phyloP scores from a whole-genome alignment of 2,888 invertebrate genomes.

The Eurytoma adleriae region DNA sequence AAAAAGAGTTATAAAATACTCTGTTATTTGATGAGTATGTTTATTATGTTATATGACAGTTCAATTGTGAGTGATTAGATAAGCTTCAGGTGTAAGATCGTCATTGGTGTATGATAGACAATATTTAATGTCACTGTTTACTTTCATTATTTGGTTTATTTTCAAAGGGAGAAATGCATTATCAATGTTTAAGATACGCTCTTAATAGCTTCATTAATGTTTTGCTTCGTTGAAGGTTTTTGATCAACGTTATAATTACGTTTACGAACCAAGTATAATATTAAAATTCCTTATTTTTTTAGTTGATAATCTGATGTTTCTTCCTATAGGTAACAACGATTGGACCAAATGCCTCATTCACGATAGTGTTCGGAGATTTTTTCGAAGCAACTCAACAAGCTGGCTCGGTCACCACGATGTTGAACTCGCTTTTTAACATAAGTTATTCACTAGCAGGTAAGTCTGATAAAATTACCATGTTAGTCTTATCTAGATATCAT shows the following conservation, averaged over 20 bases:
- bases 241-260: no score
- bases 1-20: no score
- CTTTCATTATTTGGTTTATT: not conserved
- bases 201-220: no score
- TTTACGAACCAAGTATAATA: no score
- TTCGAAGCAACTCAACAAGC: constrained; percentile 82
- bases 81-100: not conserved
- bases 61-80: not conserved
- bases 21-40: no score
- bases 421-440: constrained; percentile 84
- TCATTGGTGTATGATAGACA: no score
- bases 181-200: not conserved
- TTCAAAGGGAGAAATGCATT: not conserved
- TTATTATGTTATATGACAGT: no score
- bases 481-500: not conserved
- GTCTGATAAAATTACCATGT: constrained; percentile 5
- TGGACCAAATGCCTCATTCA: constrained; percentile 84
- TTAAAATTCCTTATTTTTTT: not conserved
- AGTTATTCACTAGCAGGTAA: constrained; percentile 81
- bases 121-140: not conserved
- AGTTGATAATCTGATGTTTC: constrained; percentile 10
- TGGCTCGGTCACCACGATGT: constrained; percentile 83
- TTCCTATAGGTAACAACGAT: constrained; percentile 81
- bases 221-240: no score
- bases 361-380: constrained; percentile 84